A percentile compares a stretch with the other conserved stretches of the same genome.
These are phyloP conservation scores for Tenthredo notha DNA, from an alignment of 2,888 invertebrate genomes.

Conservation along the genomic window DNA sequence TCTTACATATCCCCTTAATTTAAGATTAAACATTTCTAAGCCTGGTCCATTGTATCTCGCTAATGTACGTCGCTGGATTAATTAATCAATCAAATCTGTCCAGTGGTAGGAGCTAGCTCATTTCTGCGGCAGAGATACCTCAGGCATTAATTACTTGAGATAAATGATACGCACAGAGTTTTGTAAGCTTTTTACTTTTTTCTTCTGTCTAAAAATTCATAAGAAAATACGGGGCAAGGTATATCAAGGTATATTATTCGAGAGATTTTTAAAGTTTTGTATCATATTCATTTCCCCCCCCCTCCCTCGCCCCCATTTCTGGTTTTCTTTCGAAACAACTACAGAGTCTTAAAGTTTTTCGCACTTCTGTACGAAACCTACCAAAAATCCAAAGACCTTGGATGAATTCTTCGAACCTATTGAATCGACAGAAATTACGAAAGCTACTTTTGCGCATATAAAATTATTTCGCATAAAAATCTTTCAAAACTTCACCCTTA, in stretches of 20 bases:
- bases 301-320: background rate
- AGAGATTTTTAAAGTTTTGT: background rate
- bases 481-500: background rate
- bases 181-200: background rate
- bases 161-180: background rate
- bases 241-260: background rate
- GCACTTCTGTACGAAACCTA: background rate
- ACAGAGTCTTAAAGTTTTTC: background rate
- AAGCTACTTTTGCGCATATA: background rate
- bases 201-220: background rate
- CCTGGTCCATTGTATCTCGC: background rate
- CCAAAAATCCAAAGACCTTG: background rate
- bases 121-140: background rate
- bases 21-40: conserved; percentile 1
- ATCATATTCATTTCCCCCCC: background rate
- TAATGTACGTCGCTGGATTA: conserved; percentile 18
- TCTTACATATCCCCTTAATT: background rate
- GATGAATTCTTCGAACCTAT: background rate
- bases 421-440: background rate
- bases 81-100: conserved; percentile 12
- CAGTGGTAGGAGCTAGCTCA: background rate
- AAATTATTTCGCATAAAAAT: background rate
- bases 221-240: background rate
- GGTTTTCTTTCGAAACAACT: background rate
- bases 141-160: background rate